Evolutionary conservation across 2,113 vertebrate species (phyloP), one percentile per base, ranked within the genome.

Genomic region (Corvus hawaiiensis): DNA sequence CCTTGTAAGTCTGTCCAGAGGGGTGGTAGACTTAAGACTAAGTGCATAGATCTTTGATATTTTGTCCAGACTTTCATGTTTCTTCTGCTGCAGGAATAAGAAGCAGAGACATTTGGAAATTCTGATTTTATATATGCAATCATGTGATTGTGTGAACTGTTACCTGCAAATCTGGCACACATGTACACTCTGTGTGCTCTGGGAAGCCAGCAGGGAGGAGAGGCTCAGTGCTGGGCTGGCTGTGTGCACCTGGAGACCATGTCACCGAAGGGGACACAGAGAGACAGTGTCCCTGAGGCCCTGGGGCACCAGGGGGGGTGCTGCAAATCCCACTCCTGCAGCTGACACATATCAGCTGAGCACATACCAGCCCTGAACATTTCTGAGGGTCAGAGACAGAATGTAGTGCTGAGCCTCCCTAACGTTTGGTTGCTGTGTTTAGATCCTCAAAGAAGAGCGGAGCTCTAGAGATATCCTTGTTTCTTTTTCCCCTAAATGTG

Each of bases 151-250:
- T 46, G 44, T 30, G 37, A 68, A 32, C 11, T 48, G 33, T 3
- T 23, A 37, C 61, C 62, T 71, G 37, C 32, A 58, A 46, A 49
- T 21, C 51, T 19, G n/a, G 46, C 43, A 43, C 19, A 41, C 18
- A 20, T 0, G 0, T 15, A 43, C 48, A n/a, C 27, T 5, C 33
- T 13, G 30, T 26, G 39, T 28, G 51, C 35, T 56, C 46, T 10
- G 63, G 35, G 35, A 55, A 89, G 84, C 11, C 88, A 51, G 59
- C 22, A 58, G 27, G 84, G 54, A 59, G 35, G 21, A 61, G 24
- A 21, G 8, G 14, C 16, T 58, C 28, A 8, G 59, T 1, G 3
- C 37, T 81, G 52, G 78, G 33, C 69, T 84, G 73, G 39, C 30
- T 91, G 46, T 71, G 51, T 2, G 7, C 16, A 23, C 28, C 72